Percentiles rank a stretch among this genome's conserved stretches.
These are phyloP conservation scores for Pandemis corylana DNA, from an alignment of 2,888 invertebrate species.

Conservation along the genomic window DNA sequence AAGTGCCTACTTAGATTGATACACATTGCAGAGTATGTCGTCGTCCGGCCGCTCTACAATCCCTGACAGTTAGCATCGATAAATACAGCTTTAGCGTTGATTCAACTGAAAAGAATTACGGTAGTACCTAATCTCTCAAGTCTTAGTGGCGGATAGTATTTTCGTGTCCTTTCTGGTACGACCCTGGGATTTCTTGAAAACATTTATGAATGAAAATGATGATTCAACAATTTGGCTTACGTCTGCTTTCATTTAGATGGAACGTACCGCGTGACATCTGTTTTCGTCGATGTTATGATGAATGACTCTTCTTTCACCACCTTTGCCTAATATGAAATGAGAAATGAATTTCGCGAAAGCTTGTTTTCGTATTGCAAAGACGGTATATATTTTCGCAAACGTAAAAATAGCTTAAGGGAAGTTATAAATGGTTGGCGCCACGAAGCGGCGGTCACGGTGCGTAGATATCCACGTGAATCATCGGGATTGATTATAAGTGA, in stretches of 20 bases:
- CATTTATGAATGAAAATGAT: slow-evolving; percentile 71
- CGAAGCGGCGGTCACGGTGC: slow-evolving; percentile 26
- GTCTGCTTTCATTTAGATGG: slow-evolving; percentile 62
- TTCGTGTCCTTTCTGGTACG: slow-evolving; percentile 1
- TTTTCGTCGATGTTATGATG: slow-evolving; percentile 54
- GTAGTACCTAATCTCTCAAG: not conserved
- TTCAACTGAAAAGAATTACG: not conserved
- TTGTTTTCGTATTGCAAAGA: slow-evolving; percentile 13
- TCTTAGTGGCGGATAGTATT: slow-evolving; percentile 1
- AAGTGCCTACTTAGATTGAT: slow-evolving; percentile 28
- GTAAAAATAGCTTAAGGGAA: slow-evolving; percentile 35
- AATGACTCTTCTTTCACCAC: slow-evolving; percentile 35
- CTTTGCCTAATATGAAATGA: not conserved
- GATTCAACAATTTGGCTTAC: slow-evolving; percentile 72
- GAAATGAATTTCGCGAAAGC: slow-evolving; percentile 2
- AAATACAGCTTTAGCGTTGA: slow-evolving; percentile 28
- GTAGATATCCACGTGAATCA: slow-evolving; percentile 31
- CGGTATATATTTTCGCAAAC: slow-evolving; percentile 31
- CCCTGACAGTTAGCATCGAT: slow-evolving; percentile 24
- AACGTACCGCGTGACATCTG: slow-evolving; percentile 6
- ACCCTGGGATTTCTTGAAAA: slow-evolving; percentile 20
- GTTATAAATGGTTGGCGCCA: slow-evolving; percentile 48
- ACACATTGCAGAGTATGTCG: slow-evolving; percentile 27
- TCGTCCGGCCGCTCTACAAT: slow-evolving; percentile 18
- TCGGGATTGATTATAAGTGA: slow-evolving; percentile 26